Evolutionary conservation across 2,113 vertebrate genomes (phyloP).

Genomic region (Terrapene triunguis): DNA sequence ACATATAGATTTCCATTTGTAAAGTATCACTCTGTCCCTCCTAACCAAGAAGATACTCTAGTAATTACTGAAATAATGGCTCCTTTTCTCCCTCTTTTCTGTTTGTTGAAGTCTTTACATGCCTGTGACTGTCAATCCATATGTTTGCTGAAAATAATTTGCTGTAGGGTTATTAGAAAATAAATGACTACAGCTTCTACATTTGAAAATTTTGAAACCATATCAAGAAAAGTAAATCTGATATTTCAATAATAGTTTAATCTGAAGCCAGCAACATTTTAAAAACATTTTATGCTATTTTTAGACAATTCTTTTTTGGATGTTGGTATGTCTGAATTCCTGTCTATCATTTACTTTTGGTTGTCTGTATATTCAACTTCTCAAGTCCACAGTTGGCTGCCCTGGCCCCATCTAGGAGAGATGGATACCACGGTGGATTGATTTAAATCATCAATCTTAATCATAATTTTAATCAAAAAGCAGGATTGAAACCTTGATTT

Average conservation of each 20-base stretch:
- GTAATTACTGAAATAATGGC: not conserved
- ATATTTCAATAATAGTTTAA: not conserved
- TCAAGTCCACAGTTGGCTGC: not conserved
- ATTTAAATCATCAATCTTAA: not conserved
- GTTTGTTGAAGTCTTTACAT: not conserved
- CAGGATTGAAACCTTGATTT: not conserved
- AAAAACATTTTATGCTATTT: not conserved
- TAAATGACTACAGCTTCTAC: not conserved
- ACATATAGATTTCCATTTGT: not conserved
- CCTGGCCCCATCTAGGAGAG: not conserved
- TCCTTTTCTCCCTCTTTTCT: not conserved
- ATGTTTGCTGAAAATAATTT: not conserved
- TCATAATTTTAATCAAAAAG: not conserved
- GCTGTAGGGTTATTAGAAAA: not conserved
- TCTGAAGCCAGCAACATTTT: not conserved
- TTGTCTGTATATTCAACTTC: not conserved
- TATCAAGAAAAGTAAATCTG: not conserved
- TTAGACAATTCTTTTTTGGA: not conserved
- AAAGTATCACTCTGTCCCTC: not conserved
- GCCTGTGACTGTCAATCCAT: too few species aligned
- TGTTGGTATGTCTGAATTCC: not conserved
- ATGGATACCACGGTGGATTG: not conserved
- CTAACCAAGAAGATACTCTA: not conserved
- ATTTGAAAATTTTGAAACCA: not conserved
- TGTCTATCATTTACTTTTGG: not conserved